Evolutionary conservation across 1,140 invertebrate genomes (phyloP), one percentile per base, ranked within the genome.

Genomic region (Rhynchophorus ferrugineus): DNA sequence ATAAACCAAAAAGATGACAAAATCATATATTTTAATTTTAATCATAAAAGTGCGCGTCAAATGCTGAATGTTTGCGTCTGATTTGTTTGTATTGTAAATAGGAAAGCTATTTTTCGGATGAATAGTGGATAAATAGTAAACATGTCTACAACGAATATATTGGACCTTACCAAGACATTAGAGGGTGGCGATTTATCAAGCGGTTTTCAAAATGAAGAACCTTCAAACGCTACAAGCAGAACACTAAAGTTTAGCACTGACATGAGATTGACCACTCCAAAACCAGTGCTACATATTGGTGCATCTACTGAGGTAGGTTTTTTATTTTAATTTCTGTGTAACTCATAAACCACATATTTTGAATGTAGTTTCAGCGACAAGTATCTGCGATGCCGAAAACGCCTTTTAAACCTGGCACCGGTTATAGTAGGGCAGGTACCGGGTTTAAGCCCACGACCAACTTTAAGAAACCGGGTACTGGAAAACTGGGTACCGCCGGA

Each of bases 311-410:
- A 64, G 57, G 62, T 62, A 54, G 36, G 38, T 51, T n/a, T n/a
- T n/a, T n/a, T n/a, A n/a, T n/a, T n/a, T n/a, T n/a, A n/a, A n/a
- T n/a, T n/a, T n/a, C n/a, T n/a, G n/a, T n/a, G n/a, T n/a, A n/a
- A n/a, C n/a, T n/a, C n/a, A n/a, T n/a, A n/a, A n/a, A n/a, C n/a
- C n/a, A n/a, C n/a, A 39, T 18, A 2, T 2, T 20, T 21, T 7
- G 16, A 47, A n/a, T 56, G 16, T 49, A 68, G 67, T 69, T 65
- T 59, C 67, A 66, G 47, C 44, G 67, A 34, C 62, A 65, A 57
- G 51, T 45, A 22, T 62, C 60, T 3, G 65, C 58, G 9, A 52
- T 62, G n/a, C 61, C 60, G 33, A 61, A 58, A 48, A 63, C 61
- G 0, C 58, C 60, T 2, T 59, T 33, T 24, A 59, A 61, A 44